Evolutionary conservation across 2,888 invertebrate species (phyloP).

Genomic region (Sceliomorpha sp.): DNA sequence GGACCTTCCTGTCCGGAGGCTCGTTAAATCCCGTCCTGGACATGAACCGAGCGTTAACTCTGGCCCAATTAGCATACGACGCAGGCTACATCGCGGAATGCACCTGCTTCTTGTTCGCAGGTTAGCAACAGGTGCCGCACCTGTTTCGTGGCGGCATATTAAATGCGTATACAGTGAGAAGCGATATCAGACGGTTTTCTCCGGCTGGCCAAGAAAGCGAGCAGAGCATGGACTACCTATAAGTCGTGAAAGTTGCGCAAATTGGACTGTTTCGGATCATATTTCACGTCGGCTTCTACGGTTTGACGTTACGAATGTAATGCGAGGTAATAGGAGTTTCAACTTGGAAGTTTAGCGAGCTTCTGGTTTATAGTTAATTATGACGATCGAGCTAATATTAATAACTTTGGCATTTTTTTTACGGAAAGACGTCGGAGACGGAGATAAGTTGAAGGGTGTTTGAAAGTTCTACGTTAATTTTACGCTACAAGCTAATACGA

Average conservation of each 20-base stretch:
- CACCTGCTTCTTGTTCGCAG: conserved; percentile 59
- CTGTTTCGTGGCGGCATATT: conserved; percentile 68
- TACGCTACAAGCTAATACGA: too few species aligned
- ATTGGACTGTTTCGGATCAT: conserved; percentile 14
- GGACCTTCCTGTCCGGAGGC: conserved; percentile 72
- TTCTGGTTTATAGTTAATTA: too few species aligned
- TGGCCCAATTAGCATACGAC: conserved; percentile 78
- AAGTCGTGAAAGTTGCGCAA: conserved; percentile 44
- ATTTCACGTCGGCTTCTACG: conserved; percentile 11
- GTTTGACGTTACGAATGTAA: conserved; percentile 20
- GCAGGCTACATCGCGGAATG: conserved; percentile 70
- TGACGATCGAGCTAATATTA: too few species aligned
- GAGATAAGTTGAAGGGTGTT: too few species aligned
- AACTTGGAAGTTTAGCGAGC: too few species aligned
- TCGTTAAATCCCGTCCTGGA: conserved; percentile 74
- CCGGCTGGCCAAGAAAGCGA: conserved; percentile 18
- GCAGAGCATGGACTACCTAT: conserved; percentile 7
- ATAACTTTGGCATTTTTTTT: too few species aligned
- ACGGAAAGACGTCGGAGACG: too few species aligned
- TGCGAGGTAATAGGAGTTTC: conserved; percentile 10
- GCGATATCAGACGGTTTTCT: conserved; percentile 46
- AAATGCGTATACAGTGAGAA: conserved; percentile 25
- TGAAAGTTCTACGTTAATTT: too few species aligned
- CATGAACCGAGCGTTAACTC: conserved; percentile 69
- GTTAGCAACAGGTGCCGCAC: conserved; percentile 76